Conservation (phyloP, 2,113 vertebrate species). For the Nicator chloris region DNA sequence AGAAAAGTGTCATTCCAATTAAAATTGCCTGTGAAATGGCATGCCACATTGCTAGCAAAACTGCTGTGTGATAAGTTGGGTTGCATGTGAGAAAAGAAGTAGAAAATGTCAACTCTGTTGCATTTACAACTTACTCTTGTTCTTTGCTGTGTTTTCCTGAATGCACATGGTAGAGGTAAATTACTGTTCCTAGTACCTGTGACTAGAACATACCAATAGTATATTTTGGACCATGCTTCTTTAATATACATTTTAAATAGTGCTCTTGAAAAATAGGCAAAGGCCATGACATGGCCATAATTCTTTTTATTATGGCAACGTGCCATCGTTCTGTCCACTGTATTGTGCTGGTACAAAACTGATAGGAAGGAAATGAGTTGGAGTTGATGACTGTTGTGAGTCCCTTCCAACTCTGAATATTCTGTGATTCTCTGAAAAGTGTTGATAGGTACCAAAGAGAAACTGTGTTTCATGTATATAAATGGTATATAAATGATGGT, state of each 20-base stretch:
- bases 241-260: neutral
- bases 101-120: neutral
- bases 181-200: neutral
- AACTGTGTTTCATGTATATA: neutral
- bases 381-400: neutral
- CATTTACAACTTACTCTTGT: neutral
- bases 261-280: neutral
- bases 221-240: neutral
- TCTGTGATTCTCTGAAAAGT: neutral
- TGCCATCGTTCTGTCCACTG: neutral
- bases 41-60: neutral
- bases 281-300: neutral
- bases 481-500: neutral
- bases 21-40: neutral
- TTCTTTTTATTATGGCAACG: neutral
- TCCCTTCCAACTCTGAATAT: neutral
- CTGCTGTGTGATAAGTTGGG: neutral
- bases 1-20: neutral
- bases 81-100: neutral
- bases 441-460: neutral
- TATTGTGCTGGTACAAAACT: neutral
- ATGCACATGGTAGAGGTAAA: neutral
- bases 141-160: neutral
- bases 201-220: neutral
- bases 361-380: neutral